Percentiles rank a stretch among this genome's conserved stretches.
phyloP scores from a whole-genome alignment of 2,113 vertebrate genomes.

The Bambusicola thoracicus region DNA sequence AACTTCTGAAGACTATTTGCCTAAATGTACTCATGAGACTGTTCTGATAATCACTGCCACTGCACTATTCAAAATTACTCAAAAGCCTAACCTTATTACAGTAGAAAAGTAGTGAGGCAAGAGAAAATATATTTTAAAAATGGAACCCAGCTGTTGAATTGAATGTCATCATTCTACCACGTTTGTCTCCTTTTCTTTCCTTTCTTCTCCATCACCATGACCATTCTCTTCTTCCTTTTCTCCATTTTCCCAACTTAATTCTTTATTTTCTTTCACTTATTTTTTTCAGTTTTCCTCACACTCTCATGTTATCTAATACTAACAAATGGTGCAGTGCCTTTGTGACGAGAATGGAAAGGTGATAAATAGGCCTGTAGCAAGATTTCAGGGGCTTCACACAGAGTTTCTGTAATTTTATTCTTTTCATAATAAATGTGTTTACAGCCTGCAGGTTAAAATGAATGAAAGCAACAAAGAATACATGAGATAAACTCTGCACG shows the following conservation, averaged over 20 bases:
- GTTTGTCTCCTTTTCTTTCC: background rate
- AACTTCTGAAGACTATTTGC: conserved; percentile 36
- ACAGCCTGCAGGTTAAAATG: conserved; percentile 40
- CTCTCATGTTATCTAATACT: background rate
- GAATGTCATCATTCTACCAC: background rate
- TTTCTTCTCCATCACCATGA: background rate
- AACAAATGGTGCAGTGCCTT: background rate
- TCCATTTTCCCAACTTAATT: background rate
- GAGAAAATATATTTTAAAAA: background rate
- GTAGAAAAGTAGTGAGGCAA: background rate
- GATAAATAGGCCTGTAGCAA: conserved; percentile 13
- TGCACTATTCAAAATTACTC: background rate
- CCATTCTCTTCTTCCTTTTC: background rate
- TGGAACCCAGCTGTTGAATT: background rate
- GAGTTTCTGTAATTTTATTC: conserved; percentile 12
- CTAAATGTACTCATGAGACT: conserved; percentile 34
- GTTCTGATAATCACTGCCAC: background rate
- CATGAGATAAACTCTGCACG: conserved; percentile 4
- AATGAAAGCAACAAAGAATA: conserved; percentile 27
- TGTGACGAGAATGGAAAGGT: conserved; percentile 9
- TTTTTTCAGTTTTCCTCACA: background rate
- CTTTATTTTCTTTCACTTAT: background rate
- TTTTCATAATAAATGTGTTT: conserved; percentile 58
- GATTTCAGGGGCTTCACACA: conserved; percentile 27
- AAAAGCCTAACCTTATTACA: conserved; percentile 10